Evolutionary conservation across 2,797 vertebrate genomes (phyloP), one percentile per base, ranked within the genome.

Genomic region (Naso thynnoides): DNA sequence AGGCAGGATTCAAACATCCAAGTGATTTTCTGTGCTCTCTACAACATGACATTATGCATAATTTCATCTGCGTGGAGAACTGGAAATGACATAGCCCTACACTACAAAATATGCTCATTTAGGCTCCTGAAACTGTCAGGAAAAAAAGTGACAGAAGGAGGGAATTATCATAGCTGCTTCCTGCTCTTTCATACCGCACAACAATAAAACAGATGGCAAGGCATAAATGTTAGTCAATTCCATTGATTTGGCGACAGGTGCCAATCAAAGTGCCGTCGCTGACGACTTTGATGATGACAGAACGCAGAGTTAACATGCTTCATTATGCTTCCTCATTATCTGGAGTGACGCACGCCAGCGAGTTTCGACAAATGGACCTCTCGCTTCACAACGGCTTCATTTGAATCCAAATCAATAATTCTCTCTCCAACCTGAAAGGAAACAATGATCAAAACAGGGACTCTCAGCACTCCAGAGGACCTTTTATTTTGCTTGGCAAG

Each of bases 361-460:
- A 56, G 64, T 70, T 85, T 86, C 81, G 44, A 90, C 90, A 91
- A 91, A 87, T 80, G 70, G 82, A 87, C 88, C 73, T 79, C 77
- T 82, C 31, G 52, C 84, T 76, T 86, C 78, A 79, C 86, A 74
- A 87, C 87, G 53, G 75, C 86, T 91, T 89, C 78, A 86, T 90
- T 86, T 88, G 86, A 91, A 90, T 84, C 81, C 70, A 60, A 90
- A 90, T 93, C 93, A 72, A 92, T 93, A 93, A 83, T 70, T 88
- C 86, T 85, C 86, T 66, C 76, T 62, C 80, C 78, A 81, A 87
- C 85, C 87, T 66, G 80, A 91, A 87, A 86, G 81, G 87, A 90
- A 90, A 90, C 89, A 92, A 89, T 68, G 84, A 91, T 87, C 85
- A 78, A 85, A 90, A 86, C 78, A 72, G 70, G 61, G 77, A 82